Conservation (phyloP, 2,797 vertebrate genomes). For the Carapus acus region DNA sequence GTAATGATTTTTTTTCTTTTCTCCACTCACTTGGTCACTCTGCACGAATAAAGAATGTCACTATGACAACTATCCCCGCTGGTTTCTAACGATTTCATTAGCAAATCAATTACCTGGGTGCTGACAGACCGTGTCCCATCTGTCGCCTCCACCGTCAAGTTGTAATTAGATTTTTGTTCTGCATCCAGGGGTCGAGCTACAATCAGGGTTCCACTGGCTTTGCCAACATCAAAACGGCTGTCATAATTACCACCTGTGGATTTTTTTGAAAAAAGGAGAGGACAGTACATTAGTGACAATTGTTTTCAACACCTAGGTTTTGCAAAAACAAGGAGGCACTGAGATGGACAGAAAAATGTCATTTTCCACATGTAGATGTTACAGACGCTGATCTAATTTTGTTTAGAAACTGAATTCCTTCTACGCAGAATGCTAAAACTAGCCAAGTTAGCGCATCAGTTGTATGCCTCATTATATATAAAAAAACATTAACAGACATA, state of each 20-base stretch:
- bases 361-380: conserved; percentile 5
- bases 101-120: conserved; percentile 86
- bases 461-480: too few relatives aligned
- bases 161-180: conserved; percentile 96
- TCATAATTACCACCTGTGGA: conserved; percentile 93
- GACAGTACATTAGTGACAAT: conserved; percentile 57
- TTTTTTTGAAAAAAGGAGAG: conserved; percentile 60
- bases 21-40: conserved; percentile 16
- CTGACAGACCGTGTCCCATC: conserved; percentile 90
- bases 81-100: conserved; percentile 59
- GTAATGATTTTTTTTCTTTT: conserved; percentile 42
- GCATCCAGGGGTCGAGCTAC: conserved; percentile 90
- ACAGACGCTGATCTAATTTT: conserved; percentile 15
- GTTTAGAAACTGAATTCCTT: too few relatives aligned
- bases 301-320: conserved; percentile 27
- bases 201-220: conserved; percentile 92
- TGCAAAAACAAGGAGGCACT: conserved; percentile 28
- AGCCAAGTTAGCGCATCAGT: too few relatives aligned
- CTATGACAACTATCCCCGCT: conserved; percentile 60
- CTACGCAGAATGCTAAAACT: not conserved
- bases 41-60: conserved; percentile 41
- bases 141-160: conserved; percentile 96
- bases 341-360: conserved; percentile 27
- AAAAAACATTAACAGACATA: too few relatives aligned
- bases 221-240: conserved; percentile 96